phyloP scores from a whole-genome alignment of 2,888 invertebrate species.

The Brachyopa scutellaris region DNA sequence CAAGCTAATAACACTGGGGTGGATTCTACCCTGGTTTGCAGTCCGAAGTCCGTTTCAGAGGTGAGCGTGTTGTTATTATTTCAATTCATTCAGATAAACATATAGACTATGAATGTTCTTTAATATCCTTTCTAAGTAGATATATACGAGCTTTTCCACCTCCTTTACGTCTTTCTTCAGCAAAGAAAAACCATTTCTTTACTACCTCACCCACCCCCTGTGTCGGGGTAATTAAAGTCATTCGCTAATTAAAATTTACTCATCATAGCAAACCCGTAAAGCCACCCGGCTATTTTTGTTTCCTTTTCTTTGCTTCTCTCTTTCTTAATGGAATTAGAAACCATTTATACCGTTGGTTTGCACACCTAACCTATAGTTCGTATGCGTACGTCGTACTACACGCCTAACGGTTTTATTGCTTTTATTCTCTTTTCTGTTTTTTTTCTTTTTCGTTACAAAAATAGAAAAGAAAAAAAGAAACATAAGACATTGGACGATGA shows the following conservation, averaged over 20 bases:
- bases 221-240: constrained; percentile 62
- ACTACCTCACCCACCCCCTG: constrained; percentile 6
- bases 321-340: constrained; percentile 68
- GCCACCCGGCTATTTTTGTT: constrained; percentile 10
- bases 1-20: no score
- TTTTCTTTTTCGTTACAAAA: neutral
- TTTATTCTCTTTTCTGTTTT: neutral
- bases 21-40: no score
- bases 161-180: no score
- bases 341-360: constrained; percentile 44
- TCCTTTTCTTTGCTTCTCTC: neutral
- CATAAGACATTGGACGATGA: constrained; percentile 40
- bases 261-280: constrained; percentile 33
- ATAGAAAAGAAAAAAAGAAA: neutral
- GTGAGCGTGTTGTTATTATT: no score
- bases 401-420: constrained; percentile 37
- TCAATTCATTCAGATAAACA: no score
- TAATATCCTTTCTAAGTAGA: no score
- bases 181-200: neutral
- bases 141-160: no score
- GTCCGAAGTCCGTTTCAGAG: no score
- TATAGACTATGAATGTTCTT: neutral
- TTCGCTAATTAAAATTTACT: constrained; percentile 69
- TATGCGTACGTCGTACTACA: no score
- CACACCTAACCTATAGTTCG: constrained; percentile 44